Evolutionary conservation across 2,113 vertebrate species (phyloP), one percentile per base, ranked within the genome.

Genomic region (Gambusia affinis): DNA sequence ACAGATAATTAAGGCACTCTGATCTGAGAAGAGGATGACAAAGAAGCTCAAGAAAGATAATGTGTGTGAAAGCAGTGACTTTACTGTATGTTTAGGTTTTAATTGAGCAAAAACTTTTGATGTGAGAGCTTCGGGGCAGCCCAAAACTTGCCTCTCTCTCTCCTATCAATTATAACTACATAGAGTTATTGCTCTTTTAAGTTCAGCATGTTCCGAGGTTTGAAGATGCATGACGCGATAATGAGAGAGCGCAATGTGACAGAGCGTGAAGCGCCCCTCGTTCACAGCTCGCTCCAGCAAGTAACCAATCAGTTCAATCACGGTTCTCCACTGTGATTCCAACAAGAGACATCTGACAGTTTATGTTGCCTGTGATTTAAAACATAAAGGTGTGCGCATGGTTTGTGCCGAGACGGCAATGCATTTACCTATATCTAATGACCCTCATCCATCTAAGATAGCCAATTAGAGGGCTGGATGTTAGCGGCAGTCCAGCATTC

Each of bases 391-490:
- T 12, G 4, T 14, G 39, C 24, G 29, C 17, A 29, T 75, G 62
- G 71, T 24, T 70, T 70, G 76, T 30, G 35, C 72, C 2, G 66
- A 80, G 77, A 83, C 74, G 87, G 79, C 74, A 80, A 77, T 76
- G 75, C 85, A 79, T 78, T 86, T 87, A 78, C 81, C 83, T 85
- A 76, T 82, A 83, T 81, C 87, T 92, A 92, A 92, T 84, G 89
- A 91, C 87, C 86, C 84, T 90, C 89, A 93, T 90, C 87, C 85
- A 83, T 92, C 75, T 88, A 80, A 84, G 82, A 87, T 82, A 92
- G 90, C 92, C 91, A 93, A 94, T 94, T 93, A 93, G 79, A 91
- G 91, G 77, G 60, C 68, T 54, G 80, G 86, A 80, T 82, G 88
- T 91, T 87, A 78, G 83, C 83, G 60, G 81, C 76, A 67, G 31